A percentile compares a stretch with the other conserved stretches of the same genome.
These are phyloP conservation scores for Cardinalis cardinalis DNA, from an alignment of 2,113 vertebrate genomes.

Conservation along the genomic window DNA sequence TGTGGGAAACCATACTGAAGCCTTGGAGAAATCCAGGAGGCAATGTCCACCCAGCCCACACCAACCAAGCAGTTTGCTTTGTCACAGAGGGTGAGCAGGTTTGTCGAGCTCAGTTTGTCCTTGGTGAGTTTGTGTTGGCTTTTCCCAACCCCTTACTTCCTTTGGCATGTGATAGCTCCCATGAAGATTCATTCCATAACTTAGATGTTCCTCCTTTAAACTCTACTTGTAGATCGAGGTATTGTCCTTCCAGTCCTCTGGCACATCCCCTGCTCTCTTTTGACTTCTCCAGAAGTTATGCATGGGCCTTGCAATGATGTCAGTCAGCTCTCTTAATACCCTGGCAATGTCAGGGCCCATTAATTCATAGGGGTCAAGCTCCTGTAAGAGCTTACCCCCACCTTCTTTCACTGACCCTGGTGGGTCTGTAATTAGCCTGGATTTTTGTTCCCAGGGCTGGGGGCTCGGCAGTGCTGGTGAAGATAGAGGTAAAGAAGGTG, in stretches of 20 bases:
- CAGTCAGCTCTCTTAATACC: background rate
- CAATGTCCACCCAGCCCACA: background rate
- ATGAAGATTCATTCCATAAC: background rate
- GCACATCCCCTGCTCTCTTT: background rate
- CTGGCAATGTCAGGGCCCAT: background rate
- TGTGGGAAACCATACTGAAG: background rate
- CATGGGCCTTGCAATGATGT: background rate
- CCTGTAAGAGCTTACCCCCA: background rate
- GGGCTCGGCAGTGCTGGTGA: background rate
- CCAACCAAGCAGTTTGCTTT: background rate
- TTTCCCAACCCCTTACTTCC: background rate
- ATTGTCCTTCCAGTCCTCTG: background rate
- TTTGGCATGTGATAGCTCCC: background rate
- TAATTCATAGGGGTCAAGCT: background rate
- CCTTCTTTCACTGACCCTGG: background rate
- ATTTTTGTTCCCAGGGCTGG: background rate
- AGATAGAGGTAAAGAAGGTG: background rate
- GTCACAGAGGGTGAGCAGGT: background rate
- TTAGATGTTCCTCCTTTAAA: background rate
- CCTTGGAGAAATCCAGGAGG: background rate
- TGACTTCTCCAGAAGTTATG: background rate
- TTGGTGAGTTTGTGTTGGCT: fast-evolving
- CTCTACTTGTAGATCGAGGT: background rate
- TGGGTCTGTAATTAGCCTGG: background rate
- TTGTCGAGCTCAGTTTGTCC: background rate